These are phyloP conservation scores for Trichomycterus rosablanca DNA, from an alignment of 2,113 vertebrate species.

Conservation along the genomic window DNA sequence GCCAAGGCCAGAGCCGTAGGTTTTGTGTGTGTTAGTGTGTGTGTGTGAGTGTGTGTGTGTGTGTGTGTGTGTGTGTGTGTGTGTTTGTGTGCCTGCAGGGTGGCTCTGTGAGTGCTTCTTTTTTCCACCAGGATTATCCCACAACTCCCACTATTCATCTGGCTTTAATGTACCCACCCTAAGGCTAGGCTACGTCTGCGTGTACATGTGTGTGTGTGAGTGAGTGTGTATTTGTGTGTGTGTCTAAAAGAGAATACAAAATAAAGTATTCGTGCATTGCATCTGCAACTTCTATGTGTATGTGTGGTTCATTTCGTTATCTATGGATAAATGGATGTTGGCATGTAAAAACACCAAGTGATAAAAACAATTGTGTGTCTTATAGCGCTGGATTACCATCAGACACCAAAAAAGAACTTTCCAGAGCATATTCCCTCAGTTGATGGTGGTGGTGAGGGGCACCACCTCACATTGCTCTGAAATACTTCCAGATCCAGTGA, in stretches of 20 bases:
- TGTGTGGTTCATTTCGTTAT: background rate
- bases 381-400: too few species aligned
- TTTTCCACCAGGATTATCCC: constrained; percentile 78
- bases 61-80: constrained; percentile 34
- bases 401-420: too few species aligned
- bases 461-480: too few species aligned
- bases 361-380: too few species aligned
- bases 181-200: constrained; percentile 54
- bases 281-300: background rate
- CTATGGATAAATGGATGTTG: background rate
- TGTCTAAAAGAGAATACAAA: constrained; percentile 18
- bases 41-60: constrained; percentile 23
- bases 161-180: constrained; percentile 84
- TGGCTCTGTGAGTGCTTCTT: constrained; percentile 58
- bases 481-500: too few species aligned
- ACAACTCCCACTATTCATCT: constrained; percentile 76
- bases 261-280: background rate
- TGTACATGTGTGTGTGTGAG: constrained; percentile 45
- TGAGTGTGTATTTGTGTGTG: constrained; percentile 49
- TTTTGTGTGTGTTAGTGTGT: constrained; percentile 15
- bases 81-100: constrained; percentile 39
- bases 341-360: too few species aligned
- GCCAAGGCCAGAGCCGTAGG: constrained; percentile 39
- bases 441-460: too few species aligned
- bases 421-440: too few species aligned